Conservation (phyloP, 1,140 invertebrate species). For the Zaprionus taronus region DNA sequence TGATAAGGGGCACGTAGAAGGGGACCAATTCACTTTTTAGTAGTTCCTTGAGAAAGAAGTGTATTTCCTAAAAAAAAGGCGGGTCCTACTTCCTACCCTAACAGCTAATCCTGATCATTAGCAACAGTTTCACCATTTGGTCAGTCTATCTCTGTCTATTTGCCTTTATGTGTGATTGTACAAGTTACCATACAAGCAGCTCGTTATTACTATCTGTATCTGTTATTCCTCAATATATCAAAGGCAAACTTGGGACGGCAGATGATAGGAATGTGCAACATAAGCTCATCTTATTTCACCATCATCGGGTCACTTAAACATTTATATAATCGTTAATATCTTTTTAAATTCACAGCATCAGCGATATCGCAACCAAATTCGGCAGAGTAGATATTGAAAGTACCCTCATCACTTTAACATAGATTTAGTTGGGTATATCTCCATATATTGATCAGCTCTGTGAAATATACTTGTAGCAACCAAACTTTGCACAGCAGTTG, state of each 20-base stretch:
- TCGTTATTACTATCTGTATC: not conserved
- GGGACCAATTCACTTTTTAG: no score
- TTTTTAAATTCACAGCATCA: not conserved
- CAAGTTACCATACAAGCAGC: no score
- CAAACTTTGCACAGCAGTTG: not conserved
- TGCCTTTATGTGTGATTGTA: no score
- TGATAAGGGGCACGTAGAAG: not conserved
- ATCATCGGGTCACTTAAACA: not conserved
- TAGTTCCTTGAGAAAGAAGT: not conserved
- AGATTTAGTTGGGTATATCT: no score
- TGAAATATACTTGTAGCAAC: not conserved
- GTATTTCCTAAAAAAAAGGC: not conserved
- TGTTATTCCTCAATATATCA: not conserved
- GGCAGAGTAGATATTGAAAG: not conserved
- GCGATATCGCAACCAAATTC: not conserved
- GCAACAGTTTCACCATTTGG: no score
- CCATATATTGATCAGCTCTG: no score
- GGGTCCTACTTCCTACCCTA: not conserved
- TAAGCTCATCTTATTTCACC: not conserved
- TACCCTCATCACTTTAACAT: not conserved
- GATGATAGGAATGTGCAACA: not conserved
- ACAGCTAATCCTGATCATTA: no score
- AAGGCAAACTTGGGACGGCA: not conserved
- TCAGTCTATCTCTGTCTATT: no score
- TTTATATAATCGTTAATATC: not conserved